Percentiles rank a stretch among this genome's conserved stretches.
Evolutionary conservation across 1,140 invertebrate species (phyloP).

Genomic region (Drosophila parabipectinata): DNA sequence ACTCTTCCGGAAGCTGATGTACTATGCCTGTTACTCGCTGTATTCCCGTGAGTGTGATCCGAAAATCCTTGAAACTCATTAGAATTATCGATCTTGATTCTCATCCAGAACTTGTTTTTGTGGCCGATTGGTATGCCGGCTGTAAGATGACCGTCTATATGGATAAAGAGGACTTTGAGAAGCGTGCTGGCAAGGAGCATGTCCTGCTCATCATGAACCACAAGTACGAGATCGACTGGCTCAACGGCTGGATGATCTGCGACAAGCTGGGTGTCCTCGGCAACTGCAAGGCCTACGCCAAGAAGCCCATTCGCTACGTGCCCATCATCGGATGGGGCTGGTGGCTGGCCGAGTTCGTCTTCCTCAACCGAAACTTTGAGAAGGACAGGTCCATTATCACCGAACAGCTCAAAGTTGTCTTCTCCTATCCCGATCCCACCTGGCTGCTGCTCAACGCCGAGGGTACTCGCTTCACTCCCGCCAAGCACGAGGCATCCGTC

Average conservation of each 20-base stretch:
- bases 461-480: slow-evolving; percentile 95
- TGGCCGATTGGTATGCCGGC: slow-evolving; percentile 96
- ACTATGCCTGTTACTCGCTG: slow-evolving; percentile 94
- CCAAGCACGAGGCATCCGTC: slow-evolving; percentile 94
- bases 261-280: slow-evolving; percentile 91
- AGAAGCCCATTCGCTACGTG: slow-evolving; percentile 95
- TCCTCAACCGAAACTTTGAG: slow-evolving; percentile 95
- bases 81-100: neutral
- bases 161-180: slow-evolving; percentile 91
- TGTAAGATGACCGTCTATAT: slow-evolving; percentile 90
- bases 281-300: slow-evolving; percentile 97
- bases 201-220: slow-evolving; percentile 97
- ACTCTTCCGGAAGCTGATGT: slow-evolving; percentile 95
- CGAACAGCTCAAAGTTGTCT: slow-evolving; percentile 91
- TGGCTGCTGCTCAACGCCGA: slow-evolving; percentile 97
- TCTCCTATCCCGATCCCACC: slow-evolving; percentile 94
- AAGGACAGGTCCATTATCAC: slow-evolving; percentile 94
- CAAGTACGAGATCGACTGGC: slow-evolving; percentile 97
- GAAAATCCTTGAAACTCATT: neutral
- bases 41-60: slow-evolving; percentile 92
- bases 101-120: slow-evolving; percentile 92
- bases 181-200: slow-evolving; percentile 94
- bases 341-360: slow-evolving; percentile 96
- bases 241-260: slow-evolving; percentile 94
- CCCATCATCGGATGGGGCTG: slow-evolving; percentile 98